Evolutionary conservation across 2,888 invertebrate species (phyloP), one percentile per base, ranked within the genome.

Genomic region (Strigamia crassipes): DNA sequence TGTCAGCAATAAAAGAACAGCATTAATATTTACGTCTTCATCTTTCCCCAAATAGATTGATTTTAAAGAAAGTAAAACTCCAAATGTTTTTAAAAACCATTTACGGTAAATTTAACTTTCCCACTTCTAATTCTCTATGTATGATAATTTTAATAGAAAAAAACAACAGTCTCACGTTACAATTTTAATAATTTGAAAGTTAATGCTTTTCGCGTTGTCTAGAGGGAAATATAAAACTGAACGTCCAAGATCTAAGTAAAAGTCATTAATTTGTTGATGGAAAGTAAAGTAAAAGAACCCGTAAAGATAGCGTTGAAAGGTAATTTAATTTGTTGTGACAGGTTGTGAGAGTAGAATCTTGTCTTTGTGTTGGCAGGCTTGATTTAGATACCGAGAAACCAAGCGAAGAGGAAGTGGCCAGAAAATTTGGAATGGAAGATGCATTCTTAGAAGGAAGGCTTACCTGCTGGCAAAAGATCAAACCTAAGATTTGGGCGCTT

Each of bases 341-440:
- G 18, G 23, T 18, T 23, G 61, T 61, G 61, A 18, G 61, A 61
- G 23, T 61, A 18, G 18, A 23, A 23, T 23, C 21, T 61, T 61
- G 61, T 61, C 61, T 13, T 23, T 61, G 18, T 61, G 61, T 61
- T 61, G 61, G 23, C 42, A 86, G 89, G 56, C 87, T 91, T 82
- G 91, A 91, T 85, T 87, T 90, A 61, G 91, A 91, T 84, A 89
- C 89, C 12, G 90, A 87, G 42, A 89, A 89, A 83, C 89, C 89
- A 3, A 89, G 89, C 21, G 90, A 90, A 83, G 90, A 90, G 84
- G 90, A 90, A 83, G 87, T 90, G 79, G 90, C 90, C 86, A 88
- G 89, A 84, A 89, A 90, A 85, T 87, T 87, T 82, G 87, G 90
- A 27, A 87, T 89, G 85, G 90, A 90, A 84, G 90, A 90, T 80